Base-by-base conservation (phyloP, 2,888 invertebrate species). In the Embidobia sp. region DNA sequence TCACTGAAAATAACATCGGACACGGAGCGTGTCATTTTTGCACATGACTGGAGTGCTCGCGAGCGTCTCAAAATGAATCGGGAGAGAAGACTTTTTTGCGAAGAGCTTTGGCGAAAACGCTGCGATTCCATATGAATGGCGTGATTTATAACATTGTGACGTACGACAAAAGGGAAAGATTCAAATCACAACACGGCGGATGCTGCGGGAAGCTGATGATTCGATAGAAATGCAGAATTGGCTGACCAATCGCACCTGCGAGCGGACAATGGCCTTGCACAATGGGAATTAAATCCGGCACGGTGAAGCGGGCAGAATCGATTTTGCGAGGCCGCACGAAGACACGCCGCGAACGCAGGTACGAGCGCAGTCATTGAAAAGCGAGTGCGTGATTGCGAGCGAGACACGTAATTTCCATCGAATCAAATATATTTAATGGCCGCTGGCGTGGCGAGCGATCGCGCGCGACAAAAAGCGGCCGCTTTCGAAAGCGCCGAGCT, bases 271-370 rank as follows among this genome's bases (percentile, higher is more conserved):
- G 57, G 64, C 49, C 57, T 51, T 48, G 40, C 51, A 66, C 73
- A 73, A 74, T 67, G 74, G 53, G 66, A 51, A 74, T 74, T 59
- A 74, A 66, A 74, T 67, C 51, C 42, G 13, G 61, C 51, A 73
- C 40, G 55, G 40, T 33, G 35, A 59, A 49, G 66, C 46, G 46
- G 59, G 42, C 49, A 42, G 29, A 57, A 73, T 73, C 73, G 73
- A 73, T 73, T 64, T 64, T 57, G 46, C 48, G 40, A 37, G 44
- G 18, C 40, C 19, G 13, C 48, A 63, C 42, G 70, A 70, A 69
- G 69, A 69, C 69, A 59, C 48, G 26, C 22, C 15, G 31, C 51
- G 22, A 37, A 46, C 19, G 33, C 61, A 10, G 46, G 40, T 51
- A 19, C 49, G 18, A 49, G 49, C 22, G 42, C 33, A 49, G 63